Evolutionary conservation across 2,888 invertebrate species (phyloP).

Genomic region (Drosophila phalerata): DNA sequence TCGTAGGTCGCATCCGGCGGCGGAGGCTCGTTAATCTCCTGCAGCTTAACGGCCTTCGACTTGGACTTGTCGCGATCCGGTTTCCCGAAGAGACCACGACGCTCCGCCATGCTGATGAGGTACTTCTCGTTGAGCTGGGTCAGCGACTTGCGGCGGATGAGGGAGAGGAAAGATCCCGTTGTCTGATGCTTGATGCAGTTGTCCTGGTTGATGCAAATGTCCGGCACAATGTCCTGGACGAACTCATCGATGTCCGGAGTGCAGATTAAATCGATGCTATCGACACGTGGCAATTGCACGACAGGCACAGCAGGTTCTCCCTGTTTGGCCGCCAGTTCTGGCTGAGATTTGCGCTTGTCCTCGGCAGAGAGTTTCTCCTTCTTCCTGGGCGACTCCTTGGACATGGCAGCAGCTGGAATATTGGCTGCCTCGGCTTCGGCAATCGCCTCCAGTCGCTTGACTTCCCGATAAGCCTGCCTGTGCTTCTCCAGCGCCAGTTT

Average conservation of each 20-base stretch:
- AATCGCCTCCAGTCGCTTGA: slow-evolving; percentile 80
- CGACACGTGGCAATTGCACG: slow-evolving; percentile 52
- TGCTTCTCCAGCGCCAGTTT: slow-evolving; percentile 90
- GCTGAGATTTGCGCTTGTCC: slow-evolving; percentile 56
- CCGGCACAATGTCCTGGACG: slow-evolving; percentile 88
- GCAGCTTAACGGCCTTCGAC: slow-evolving; percentile 81
- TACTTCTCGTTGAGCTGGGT: slow-evolving; percentile 92
- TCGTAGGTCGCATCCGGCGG: slow-evolving; percentile 61
- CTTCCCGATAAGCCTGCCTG: slow-evolving; percentile 85
- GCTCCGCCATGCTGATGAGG: slow-evolving; percentile 93
- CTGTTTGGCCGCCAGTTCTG: slow-evolving; percentile 27
- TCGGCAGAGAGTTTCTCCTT: slow-evolving; percentile 62
- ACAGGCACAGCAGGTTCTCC: slow-evolving; percentile 16
- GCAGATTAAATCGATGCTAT: slow-evolving; percentile 62
- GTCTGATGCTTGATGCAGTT: slow-evolving; percentile 85
- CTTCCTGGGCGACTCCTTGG: slow-evolving; percentile 73
- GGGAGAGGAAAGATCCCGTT: slow-evolving; percentile 88
- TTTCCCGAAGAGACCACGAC: slow-evolving; percentile 91
- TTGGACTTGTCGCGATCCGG: slow-evolving; percentile 83
- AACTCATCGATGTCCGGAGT: slow-evolving; percentile 87
- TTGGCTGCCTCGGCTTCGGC: slow-evolving; percentile 82
- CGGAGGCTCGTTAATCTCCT: slow-evolving; percentile 75
- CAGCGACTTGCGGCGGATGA: slow-evolving; percentile 88
- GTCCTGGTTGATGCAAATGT: slow-evolving; percentile 87
- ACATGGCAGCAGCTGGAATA: slow-evolving; percentile 81